Evolutionary conservation across 2,797 vertebrate genomes (phyloP).

Genomic region (Benthosema pterotum): DNA sequence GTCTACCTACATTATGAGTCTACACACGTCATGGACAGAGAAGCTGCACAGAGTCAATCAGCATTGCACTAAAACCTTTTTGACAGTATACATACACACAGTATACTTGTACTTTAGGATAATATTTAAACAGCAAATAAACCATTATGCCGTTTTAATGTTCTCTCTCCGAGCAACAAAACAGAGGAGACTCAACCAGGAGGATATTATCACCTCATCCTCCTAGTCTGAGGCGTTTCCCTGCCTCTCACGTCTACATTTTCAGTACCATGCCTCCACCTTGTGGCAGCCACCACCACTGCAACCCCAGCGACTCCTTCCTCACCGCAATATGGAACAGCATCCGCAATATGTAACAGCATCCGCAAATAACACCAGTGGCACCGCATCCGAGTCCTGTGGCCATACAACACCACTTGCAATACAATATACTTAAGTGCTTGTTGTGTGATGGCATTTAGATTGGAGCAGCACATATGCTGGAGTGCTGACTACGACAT

Average conservation of each 20-base stretch:
- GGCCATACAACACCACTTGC: neutral
- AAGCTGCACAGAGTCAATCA: neutral
- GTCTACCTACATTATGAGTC: too few species aligned
- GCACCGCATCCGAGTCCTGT: neutral
- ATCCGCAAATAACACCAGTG: neutral
- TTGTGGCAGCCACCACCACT: slow-evolving; percentile 23
- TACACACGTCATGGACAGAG: neutral
- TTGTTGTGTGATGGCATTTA: neutral
- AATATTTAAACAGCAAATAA: neutral
- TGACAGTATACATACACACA: neutral
- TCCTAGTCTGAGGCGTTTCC: neutral
- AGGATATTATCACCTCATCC: neutral
- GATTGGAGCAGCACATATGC: neutral
- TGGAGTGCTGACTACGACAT: neutral
- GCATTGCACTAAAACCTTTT: neutral
- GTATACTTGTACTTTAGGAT: neutral
- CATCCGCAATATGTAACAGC: neutral
- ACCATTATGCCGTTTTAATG: neutral
- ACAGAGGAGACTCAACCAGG: slow-evolving; percentile 34
- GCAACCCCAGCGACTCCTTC: slow-evolving; percentile 2
- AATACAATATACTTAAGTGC: too few species aligned
- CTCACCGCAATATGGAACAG: neutral
- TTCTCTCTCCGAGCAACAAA: neutral
- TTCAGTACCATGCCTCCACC: slow-evolving; percentile 46
- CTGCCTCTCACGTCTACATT: slow-evolving; percentile 52